Evolutionary conservation across 2,888 invertebrate species (phyloP).

Genomic region (Nephrotoma flavescens): DNA sequence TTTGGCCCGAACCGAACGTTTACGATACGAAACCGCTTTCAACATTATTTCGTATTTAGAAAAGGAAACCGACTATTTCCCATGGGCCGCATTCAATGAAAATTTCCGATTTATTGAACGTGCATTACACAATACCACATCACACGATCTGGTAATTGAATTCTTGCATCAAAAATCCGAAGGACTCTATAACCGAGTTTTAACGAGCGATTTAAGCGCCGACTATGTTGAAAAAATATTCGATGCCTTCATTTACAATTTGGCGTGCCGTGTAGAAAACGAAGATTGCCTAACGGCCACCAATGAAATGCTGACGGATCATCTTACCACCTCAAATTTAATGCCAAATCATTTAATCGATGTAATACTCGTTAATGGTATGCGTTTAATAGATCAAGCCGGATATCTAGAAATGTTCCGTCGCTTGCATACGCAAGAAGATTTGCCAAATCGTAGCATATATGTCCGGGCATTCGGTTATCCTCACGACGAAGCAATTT

Average conservation of each 20-base stretch:
- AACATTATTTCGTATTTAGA: conserved; percentile 42
- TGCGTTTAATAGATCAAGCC: background rate
- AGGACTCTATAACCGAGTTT: background rate
- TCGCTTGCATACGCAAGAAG: background rate
- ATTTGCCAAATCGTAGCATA: background rate
- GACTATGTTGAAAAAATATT: background rate
- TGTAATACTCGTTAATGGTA: background rate
- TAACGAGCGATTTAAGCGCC: background rate
- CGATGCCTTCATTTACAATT: background rate
- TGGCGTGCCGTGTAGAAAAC: background rate
- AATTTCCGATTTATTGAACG: background rate
- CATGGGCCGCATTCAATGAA: conserved; percentile 35
- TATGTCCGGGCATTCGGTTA: background rate
- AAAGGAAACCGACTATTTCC: conserved; percentile 43
- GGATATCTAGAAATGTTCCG: background rate
- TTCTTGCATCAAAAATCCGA: background rate
- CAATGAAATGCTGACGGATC: background rate
- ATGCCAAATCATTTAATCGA: background rate
- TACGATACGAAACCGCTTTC: conserved; percentile 35
- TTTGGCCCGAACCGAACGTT: background rate
- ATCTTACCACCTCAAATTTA: background rate
- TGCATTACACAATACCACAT: background rate
- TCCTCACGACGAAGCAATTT: background rate
- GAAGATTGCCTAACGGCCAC: background rate
- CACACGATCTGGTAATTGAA: background rate